phyloP scores from a whole-genome alignment of 1,140 invertebrate species.

The Ceratina australensis region DNA sequence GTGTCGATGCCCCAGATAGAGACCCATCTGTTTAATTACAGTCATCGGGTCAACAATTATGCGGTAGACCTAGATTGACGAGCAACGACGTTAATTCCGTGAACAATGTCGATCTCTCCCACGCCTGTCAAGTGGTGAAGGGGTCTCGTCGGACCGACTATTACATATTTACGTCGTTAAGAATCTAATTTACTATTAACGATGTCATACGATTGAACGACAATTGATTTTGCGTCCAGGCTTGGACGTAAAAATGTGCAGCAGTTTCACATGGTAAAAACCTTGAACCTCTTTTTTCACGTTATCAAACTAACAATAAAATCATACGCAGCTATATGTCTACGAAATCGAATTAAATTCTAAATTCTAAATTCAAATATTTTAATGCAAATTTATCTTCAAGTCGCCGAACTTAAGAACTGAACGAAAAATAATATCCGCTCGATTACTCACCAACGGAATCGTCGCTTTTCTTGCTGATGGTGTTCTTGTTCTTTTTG shows the following conservation, averaged over 20 bases:
- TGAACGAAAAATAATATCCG: not conserved
- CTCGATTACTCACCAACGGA: slow-evolving; percentile 70
- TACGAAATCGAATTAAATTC: not conserved
- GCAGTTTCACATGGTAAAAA: too few species aligned
- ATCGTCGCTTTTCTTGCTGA: slow-evolving; percentile 77
- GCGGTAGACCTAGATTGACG: slow-evolving; percentile 22
- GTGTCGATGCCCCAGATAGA: slow-evolving; percentile 29
- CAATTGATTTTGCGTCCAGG: not conserved
- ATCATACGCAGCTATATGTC: not conserved
- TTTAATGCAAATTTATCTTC: not conserved
- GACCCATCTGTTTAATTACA: slow-evolving; percentile 40
- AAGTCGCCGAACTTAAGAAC: too few species aligned
- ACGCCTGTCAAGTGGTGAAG: not conserved
- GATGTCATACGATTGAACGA: not conserved
- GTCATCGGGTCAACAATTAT: slow-evolving; percentile 37
- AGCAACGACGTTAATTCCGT: slow-evolving; percentile 40
- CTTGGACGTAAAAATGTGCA: too few species aligned
- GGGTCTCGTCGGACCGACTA: not conserved
- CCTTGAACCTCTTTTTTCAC: too few species aligned
- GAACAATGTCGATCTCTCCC: slow-evolving; percentile 21
- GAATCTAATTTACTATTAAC: not conserved
- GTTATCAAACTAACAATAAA: too few species aligned
- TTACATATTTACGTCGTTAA: not conserved
- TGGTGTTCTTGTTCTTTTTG: slow-evolving; percentile 79
- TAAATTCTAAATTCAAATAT: not conserved